Evolutionary conservation across 2,113 vertebrate species (phyloP).

Genomic region (Maccullochella peelii): DNA sequence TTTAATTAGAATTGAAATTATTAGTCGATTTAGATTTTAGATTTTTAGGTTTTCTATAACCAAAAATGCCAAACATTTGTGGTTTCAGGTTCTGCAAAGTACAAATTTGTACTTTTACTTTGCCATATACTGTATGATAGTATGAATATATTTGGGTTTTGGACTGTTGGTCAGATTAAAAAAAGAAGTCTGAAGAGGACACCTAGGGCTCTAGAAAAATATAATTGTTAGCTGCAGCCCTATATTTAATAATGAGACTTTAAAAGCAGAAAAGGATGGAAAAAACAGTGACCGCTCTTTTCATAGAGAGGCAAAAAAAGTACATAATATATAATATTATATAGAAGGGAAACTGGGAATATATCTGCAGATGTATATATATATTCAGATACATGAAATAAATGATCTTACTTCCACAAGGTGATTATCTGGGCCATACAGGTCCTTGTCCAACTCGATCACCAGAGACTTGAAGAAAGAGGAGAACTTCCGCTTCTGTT

Average conservation of each 20-base stretch:
- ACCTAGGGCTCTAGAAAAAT: too few relatives aligned
- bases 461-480: constrained; percentile 99
- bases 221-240: too few relatives aligned
- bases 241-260: not conserved
- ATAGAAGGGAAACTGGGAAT: not conserved
- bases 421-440: constrained; percentile 99
- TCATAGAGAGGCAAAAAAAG: not conserved
- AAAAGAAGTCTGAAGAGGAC: too few relatives aligned
- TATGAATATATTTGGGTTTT: too few relatives aligned
- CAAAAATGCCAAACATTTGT: not conserved
- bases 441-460: constrained; percentile 98
- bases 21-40: not conserved
- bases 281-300: not conserved
- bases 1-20: not conserved
- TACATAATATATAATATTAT: not conserved
- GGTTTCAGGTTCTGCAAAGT: not conserved
- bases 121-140: too few relatives aligned
- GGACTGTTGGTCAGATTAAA: too few relatives aligned
- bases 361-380: not conserved
- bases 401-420: constrained; percentile 92
- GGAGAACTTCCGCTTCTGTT: constrained; percentile 99
- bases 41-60: too few relatives aligned
- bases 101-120: too few relatives aligned
- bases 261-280: not conserved
- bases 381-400: not conserved